These are phyloP conservation scores for Notolabrus celidotus DNA, from an alignment of 2,797 vertebrate species.

Conservation along the genomic window DNA sequence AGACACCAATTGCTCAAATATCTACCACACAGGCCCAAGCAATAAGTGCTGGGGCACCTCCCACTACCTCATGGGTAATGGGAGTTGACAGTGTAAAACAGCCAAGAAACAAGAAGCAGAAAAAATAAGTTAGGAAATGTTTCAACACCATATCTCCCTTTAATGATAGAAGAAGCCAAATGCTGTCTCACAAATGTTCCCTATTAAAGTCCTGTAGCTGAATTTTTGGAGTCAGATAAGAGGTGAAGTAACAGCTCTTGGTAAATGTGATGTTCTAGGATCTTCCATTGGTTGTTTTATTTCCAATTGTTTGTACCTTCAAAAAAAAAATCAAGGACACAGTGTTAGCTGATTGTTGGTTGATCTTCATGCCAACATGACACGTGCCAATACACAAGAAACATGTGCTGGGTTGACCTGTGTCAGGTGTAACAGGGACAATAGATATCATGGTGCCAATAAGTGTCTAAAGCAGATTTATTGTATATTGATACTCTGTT, in stretches of 20 bases:
- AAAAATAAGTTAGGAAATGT: constrained; percentile 36
- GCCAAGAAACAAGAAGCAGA: constrained; percentile 52
- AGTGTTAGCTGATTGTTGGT: too few species aligned
- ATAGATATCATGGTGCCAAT: too few species aligned
- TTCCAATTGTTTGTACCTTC: too few species aligned
- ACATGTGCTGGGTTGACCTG: too few species aligned
- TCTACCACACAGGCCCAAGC: constrained; percentile 22
- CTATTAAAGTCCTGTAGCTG: constrained; percentile 25
- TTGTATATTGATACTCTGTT: too few species aligned
- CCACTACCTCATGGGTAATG: constrained; percentile 52
- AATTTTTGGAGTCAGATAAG: constrained; percentile 29
- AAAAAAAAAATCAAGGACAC: too few species aligned
- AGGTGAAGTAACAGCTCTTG: constrained; percentile 51
- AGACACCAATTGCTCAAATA: constrained; percentile 29
- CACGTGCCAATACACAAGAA: too few species aligned
- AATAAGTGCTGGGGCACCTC: constrained; percentile 44
- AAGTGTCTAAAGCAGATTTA: too few species aligned
- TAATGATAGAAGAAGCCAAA: constrained; percentile 26
- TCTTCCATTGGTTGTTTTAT: not conserved
- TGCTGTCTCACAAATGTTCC: constrained; percentile 41
- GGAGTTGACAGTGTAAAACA: constrained; percentile 45
- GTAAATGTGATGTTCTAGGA: constrained; percentile 5
- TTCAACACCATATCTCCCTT: constrained; percentile 32
- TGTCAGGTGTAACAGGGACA: too few species aligned
- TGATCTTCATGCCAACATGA: too few species aligned